Evolutionary conservation across 2,888 invertebrate species (phyloP).

Genomic region (Nephrotoma flavescens): DNA sequence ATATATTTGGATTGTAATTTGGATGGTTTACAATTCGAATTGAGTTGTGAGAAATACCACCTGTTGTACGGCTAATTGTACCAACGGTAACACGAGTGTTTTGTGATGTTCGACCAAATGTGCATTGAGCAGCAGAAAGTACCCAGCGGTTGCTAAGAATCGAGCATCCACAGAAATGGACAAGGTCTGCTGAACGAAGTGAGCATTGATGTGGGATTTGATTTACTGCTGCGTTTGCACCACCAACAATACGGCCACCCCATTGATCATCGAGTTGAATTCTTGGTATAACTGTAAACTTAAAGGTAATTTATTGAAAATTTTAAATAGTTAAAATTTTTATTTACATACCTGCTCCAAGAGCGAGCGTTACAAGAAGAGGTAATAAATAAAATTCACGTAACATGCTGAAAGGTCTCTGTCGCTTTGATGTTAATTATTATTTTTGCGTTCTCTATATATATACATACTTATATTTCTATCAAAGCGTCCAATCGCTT

Average conservation of each 20-base stretch:
- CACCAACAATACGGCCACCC: constrained; percentile 16
- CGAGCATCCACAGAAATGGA: constrained; percentile 18
- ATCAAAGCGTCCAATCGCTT: background rate
- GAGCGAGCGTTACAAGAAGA: background rate
- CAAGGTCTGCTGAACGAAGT: constrained; percentile 11
- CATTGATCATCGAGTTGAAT: background rate
- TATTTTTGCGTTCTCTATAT: background rate
- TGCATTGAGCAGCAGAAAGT: constrained; percentile 19
- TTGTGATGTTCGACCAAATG: constrained; percentile 5
- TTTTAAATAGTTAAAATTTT: background rate
- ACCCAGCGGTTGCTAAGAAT: constrained; percentile 16
- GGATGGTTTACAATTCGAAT: constrained; percentile 9
- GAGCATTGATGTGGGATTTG: constrained; percentile 17
- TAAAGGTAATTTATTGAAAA: background rate
- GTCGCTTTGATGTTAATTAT: background rate
- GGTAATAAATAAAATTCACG: background rate
- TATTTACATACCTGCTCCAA: background rate
- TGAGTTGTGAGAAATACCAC: constrained; percentile 1
- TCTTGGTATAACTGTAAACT: background rate
- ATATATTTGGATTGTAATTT: constrained; percentile 3
- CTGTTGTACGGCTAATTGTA: background rate
- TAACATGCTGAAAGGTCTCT: background rate
- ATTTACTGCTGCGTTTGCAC: constrained; percentile 13
- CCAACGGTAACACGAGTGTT: constrained; percentile 7
- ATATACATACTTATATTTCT: background rate